Conservation (phyloP, 92 coral and sea anemone species). For the Zoanthus sansibaricus region DNA sequence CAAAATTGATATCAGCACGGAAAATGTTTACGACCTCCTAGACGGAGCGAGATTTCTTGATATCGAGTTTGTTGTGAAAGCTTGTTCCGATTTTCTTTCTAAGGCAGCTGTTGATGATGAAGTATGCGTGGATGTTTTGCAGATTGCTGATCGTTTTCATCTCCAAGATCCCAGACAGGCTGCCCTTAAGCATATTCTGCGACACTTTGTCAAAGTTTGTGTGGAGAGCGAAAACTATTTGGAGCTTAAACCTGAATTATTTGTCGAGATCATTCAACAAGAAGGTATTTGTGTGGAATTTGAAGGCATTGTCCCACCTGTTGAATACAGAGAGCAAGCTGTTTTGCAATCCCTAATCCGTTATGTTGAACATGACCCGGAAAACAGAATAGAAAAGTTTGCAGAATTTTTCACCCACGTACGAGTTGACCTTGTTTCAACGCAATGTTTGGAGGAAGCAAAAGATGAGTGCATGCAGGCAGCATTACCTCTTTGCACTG, state of each 20-base stretch:
- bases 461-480: conserved; percentile 17
- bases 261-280: conserved; percentile 64
- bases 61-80: conserved; percentile 72
- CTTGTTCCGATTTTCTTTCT: conserved; percentile 68
- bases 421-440: conserved; percentile 69
- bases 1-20: conserved; percentile 62
- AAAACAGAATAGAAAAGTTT: conserved; percentile 49
- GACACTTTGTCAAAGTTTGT: conserved; percentile 67
- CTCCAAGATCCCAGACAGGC: conserved; percentile 53
- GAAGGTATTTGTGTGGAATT: conserved; percentile 67
- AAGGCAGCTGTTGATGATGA: conserved; percentile 53
- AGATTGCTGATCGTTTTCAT: conserved; percentile 70
- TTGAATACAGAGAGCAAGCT: conserved; percentile 69
- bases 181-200: conserved; percentile 52
- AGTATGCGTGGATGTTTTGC: conserved; percentile 66
- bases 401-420: conserved; percentile 67
- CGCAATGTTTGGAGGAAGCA: conserved; percentile 56
- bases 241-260: conserved; percentile 50
- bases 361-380: conserved; percentile 69
- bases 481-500: conserved; percentile 34
- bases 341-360: conserved; percentile 71
- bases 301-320: conserved; percentile 69
- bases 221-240: conserved; percentile 67
- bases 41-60: conserved; percentile 83
- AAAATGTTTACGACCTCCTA: conserved; percentile 78